Percentiles rank a stretch among this genome's conserved stretches.
Evolutionary conservation across 2,888 invertebrate genomes (phyloP).

Genomic region (Rotaria magnacalcarata): DNA sequence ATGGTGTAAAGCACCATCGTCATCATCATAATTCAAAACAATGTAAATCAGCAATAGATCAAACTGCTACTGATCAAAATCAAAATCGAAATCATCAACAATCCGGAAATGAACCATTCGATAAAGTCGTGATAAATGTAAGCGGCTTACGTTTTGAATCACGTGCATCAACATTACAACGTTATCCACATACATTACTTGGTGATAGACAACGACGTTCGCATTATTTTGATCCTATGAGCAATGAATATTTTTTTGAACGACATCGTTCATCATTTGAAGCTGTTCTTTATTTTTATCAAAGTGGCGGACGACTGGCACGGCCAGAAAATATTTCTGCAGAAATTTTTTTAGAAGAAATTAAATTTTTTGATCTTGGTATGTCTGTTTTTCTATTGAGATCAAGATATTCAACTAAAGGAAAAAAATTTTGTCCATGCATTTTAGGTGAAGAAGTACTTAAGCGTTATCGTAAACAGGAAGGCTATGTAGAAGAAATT

Average conservation of each 20-base stretch:
- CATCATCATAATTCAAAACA: background rate
- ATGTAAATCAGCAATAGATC: background rate
- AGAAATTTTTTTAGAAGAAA: constrained; percentile 60
- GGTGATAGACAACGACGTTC: constrained; percentile 53
- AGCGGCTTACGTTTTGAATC: constrained; percentile 57
- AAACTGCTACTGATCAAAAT: background rate
- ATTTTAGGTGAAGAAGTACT: constrained; percentile 51
- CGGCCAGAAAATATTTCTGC: constrained; percentile 61
- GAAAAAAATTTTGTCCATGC: too few species aligned
- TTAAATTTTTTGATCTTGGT: constrained; percentile 60
- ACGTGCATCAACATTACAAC: constrained; percentile 55
- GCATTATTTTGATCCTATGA: constrained; percentile 53
- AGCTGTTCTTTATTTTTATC: constrained; percentile 57
- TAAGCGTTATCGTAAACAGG: constrained; percentile 48
- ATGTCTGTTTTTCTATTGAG: constrained; percentile 46
- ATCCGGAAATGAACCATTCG: background rate
- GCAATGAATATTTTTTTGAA: constrained; percentile 57
- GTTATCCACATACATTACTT: constrained; percentile 55
- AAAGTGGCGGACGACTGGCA: constrained; percentile 58
- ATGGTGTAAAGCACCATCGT: background rate
- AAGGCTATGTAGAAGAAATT: constrained; percentile 57
- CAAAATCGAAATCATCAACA: background rate
- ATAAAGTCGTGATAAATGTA: constrained; percentile 50
- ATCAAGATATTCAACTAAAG: too few species aligned
- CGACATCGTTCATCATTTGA: constrained; percentile 56